Evolutionary conservation across 2,113 vertebrate genomes (phyloP), one percentile per base, ranked within the genome.

Genomic region (Glareola pratincola): DNA sequence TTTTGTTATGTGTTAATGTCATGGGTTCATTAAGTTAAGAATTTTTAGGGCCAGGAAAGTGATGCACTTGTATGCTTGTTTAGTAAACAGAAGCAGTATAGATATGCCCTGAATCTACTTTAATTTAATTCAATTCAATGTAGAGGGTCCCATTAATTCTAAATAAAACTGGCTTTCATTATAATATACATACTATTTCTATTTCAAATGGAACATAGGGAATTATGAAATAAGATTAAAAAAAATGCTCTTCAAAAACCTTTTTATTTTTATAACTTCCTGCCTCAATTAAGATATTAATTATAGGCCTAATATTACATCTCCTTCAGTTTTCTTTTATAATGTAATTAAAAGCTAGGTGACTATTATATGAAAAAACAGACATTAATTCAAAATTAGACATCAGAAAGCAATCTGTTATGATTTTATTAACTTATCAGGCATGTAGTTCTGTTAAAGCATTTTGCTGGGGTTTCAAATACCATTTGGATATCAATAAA

Each of bases 361-460:
- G 24, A 89, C 54, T 92, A 8, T 45, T 63, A 41, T 63, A 41
- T 77, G 56, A 86, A 17, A 60, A 86, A 94, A 81, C 19, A n/a
- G n/a, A n/a, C 48, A 94, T 83, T 93, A 89, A 79, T 93, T 96
- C 50, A 90, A 84, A 94, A 89, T 93, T 74, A 79, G 78, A 91
- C 71, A 78, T 56, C 69, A 37, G 34, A 95, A 96, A 81, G 47
- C 66, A 94, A 81, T 96, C 90, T 76, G 75, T 88, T 96, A 77
- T 9, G 14, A 78, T 91, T 81, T 91, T 87, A 96, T 92, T 91
- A 95, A 75, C 43, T 51, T 90, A 67, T 66, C 41, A 83, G 34
- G 30, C 48, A 81, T 79, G n/a, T 72, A 92, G 54, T 84, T 88
- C 75, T 59, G 20, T 71, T 89, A 32, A 72, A 87, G 7, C 39